Percentiles rank a stretch among this genome's conserved stretches.
Conservation (phyloP, 2,888 invertebrate genomes). For the Parascotia fuliginaria region DNA sequence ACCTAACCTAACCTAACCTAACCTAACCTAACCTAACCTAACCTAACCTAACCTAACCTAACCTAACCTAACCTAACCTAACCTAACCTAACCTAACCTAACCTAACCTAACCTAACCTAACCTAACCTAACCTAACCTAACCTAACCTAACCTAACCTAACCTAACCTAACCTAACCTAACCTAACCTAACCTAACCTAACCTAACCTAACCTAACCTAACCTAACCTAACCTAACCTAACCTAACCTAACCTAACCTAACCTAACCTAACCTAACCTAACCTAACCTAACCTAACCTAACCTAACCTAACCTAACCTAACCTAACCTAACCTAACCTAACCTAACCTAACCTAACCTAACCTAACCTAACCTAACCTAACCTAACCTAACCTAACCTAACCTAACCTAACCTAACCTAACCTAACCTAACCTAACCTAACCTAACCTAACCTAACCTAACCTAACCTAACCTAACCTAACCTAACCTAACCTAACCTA, state of each 20-base stretch:
- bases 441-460: conserved; percentile 19
- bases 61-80: no score
- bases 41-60: no score
- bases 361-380: conserved; percentile 22
- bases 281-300: conserved; percentile 21
- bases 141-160: conserved; percentile 8
- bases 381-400: conserved; percentile 21
- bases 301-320: conserved; percentile 24
- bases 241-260: conserved; percentile 28
- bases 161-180: conserved; percentile 13
- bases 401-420: conserved; percentile 14
- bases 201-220: conserved; percentile 26
- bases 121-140: conserved; percentile 14
- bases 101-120: conserved; percentile 16
- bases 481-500: conserved; percentile 13
- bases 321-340: conserved; percentile 12
- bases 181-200: conserved; percentile 25
- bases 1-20: no score
- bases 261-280: conserved; percentile 27
- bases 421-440: conserved; percentile 16
- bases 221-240: conserved; percentile 23
- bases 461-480: conserved; percentile 9
- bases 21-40: no score
- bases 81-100: conserved; percentile 21
- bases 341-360: conserved; percentile 23